Percentiles rank a stretch among this genome's conserved stretches.
Conservation (phyloP, 2,797 vertebrate genomes). For the Sphenopsis melanotis region DNA sequence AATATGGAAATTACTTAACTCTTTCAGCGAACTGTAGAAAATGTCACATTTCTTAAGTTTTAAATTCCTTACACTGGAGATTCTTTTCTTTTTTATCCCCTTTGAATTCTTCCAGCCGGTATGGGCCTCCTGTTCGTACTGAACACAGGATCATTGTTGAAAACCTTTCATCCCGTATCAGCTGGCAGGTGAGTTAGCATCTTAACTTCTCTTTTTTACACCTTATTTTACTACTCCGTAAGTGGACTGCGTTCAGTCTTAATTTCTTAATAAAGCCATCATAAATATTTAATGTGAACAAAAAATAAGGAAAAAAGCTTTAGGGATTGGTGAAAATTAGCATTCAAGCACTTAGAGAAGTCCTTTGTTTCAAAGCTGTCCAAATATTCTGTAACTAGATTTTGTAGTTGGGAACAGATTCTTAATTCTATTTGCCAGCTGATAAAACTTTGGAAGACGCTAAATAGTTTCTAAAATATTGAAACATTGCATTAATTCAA, state of each 20-base stretch:
- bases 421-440: not conserved
- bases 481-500: not conserved
- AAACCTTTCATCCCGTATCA: slow-evolving; percentile 91
- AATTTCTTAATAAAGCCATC: slow-evolving; percentile 52
- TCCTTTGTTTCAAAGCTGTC: not conserved
- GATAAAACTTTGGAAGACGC: not conserved
- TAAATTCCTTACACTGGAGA: not conserved
- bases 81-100: not conserved
- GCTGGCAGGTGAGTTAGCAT: slow-evolving; percentile 88
- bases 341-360: not conserved
- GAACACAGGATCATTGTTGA: slow-evolving; percentile 92
- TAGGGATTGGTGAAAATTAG: not conserved
- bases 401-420: not conserved
- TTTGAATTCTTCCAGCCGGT: slow-evolving; percentile 70
- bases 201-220: not conserved
- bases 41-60: not conserved
- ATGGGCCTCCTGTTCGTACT: slow-evolving; percentile 89
- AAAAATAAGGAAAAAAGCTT: not conserved
- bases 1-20: not conserved
- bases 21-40: not conserved
- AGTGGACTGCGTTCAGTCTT: not conserved
- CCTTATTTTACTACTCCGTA: not conserved
- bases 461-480: not conserved
- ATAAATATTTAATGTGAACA: slow-evolving; percentile 51
- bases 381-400: not conserved